Evolutionary conservation across 2,888 invertebrate genomes (phyloP).

Genomic region (Amphipoea lucens): DNA sequence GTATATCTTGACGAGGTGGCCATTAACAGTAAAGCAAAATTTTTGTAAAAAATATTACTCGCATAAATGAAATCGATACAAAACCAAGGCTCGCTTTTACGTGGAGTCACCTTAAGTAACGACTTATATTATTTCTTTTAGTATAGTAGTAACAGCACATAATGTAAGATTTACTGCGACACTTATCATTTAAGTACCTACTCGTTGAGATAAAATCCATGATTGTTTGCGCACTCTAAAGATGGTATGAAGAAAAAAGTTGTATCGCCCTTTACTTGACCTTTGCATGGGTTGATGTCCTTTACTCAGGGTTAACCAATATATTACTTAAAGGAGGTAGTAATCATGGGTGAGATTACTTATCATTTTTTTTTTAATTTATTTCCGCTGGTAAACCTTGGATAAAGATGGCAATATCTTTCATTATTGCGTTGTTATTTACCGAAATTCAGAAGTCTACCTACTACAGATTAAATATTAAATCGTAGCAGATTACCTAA

Average conservation of each 20-base stretch:
- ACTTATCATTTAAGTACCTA: conserved; percentile 16
- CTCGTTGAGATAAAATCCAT: conserved; percentile 35
- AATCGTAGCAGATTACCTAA: conserved; percentile 8
- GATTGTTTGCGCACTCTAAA: conserved; percentile 44
- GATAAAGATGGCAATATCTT: conserved; percentile 18
- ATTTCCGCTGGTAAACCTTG: conserved; percentile 26
- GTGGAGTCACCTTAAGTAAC: conserved; percentile 24
- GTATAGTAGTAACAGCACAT: conserved; percentile 5
- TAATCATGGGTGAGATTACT: conserved; percentile 36
- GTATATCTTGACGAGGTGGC: neutral
- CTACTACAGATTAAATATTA: conserved; percentile 10
- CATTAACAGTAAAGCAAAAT: neutral
- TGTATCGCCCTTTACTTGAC: conserved; percentile 60
- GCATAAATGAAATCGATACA: neutral
- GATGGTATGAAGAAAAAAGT: conserved; percentile 56
- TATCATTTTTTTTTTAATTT: conserved; percentile 14
- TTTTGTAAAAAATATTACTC: neutral
- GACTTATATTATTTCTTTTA: neutral
- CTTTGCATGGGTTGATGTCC: conserved; percentile 60
- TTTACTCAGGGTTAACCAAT: conserved; percentile 58
- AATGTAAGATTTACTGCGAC: conserved; percentile 26
- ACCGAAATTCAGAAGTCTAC: neutral
- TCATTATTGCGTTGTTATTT: conserved; percentile 27
- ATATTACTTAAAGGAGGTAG: conserved; percentile 11
- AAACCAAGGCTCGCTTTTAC: conserved; percentile 3